Conservation (phyloP, 2,797 vertebrate species). For the Psittacula echo region DNA sequence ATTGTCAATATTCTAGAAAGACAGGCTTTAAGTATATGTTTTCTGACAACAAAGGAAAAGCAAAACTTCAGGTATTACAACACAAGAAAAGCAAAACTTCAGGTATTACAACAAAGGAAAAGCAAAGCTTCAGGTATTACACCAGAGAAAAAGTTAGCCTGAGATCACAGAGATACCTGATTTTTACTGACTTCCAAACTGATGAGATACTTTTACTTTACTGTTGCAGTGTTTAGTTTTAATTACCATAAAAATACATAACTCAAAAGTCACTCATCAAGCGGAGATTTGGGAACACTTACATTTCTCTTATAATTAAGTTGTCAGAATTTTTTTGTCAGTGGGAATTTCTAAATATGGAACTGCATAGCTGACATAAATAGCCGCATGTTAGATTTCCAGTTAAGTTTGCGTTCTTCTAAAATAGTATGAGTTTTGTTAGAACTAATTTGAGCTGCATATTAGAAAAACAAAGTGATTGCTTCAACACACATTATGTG, state of each 20-base stretch:
- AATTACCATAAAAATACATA: not conserved
- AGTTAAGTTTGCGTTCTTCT: not conserved
- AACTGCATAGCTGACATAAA: not conserved
- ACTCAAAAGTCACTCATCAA: not conserved
- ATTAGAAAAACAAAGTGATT: not conserved
- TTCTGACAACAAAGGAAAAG: not conserved
- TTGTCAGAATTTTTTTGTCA: not conserved
- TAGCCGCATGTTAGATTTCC: not conserved
- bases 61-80: not conserved
- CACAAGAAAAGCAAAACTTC: not conserved
- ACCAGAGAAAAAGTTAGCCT: not conserved
- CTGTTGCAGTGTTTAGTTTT: not conserved
- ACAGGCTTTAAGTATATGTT: not conserved
- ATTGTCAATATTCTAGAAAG: not conserved
- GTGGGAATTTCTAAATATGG: not conserved
- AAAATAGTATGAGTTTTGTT: not conserved
- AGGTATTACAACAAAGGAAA: not conserved
- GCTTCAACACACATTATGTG: not conserved
- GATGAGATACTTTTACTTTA: not conserved
- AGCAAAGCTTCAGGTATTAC: not conserved
- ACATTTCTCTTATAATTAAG: not conserved
- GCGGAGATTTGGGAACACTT: not conserved
- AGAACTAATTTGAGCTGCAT: not conserved
- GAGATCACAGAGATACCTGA: not conserved
- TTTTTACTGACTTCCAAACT: not conserved